Evolutionary conservation across 2,797 vertebrate genomes (phyloP).

Genomic region (Scyliorhinus canicula): DNA sequence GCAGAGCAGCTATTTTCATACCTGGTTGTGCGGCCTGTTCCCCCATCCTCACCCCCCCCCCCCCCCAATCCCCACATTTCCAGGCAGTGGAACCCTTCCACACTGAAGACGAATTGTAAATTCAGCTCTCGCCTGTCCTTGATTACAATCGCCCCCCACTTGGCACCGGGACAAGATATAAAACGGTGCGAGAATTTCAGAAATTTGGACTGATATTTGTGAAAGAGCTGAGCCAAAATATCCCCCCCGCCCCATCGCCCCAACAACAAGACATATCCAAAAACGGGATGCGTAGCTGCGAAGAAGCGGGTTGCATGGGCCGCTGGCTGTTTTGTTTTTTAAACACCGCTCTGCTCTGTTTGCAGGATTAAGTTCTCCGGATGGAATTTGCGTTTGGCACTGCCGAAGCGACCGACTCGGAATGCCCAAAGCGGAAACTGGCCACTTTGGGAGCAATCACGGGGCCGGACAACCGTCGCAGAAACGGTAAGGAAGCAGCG

Average conservation of each 20-base stretch:
- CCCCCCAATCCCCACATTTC: too few species aligned
- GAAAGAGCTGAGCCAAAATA: not conserved
- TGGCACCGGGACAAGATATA: not conserved
- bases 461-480: not conserved
- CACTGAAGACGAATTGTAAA: not conserved
- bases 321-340: too few species aligned
- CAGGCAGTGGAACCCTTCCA: too few species aligned
- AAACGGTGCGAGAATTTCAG: not conserved
- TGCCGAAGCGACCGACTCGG: not conserved
- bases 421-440: not conserved
- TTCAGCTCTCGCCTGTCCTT: not conserved
- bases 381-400: constrained; percentile 28
- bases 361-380: constrained; percentile 10
- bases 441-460: not conserved
- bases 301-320: not conserved
- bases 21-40: not conserved
- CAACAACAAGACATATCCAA: not conserved
- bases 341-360: not conserved
- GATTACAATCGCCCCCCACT: not conserved
- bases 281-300: too few species aligned
- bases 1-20: not conserved
- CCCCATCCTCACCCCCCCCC: too few species aligned
- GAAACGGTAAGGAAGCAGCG: not conserved
- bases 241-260: too few species aligned
- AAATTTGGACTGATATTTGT: not conserved